phyloP scores from a whole-genome alignment of 2,888 invertebrate species.

The Ecdyonurus torrentis region DNA sequence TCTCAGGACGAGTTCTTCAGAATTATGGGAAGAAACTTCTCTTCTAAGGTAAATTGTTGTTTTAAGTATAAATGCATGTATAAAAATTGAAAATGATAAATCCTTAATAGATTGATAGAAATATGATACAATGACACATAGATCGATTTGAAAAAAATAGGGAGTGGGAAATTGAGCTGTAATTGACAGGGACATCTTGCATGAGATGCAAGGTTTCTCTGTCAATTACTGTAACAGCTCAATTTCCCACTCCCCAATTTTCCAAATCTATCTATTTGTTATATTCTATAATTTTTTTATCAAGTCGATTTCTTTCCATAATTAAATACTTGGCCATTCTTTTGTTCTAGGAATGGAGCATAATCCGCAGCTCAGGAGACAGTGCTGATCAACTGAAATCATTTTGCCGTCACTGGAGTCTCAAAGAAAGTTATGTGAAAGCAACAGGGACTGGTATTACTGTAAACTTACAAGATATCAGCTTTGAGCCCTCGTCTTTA shows the following conservation, averaged over 20 bases:
- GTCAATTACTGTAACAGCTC: no score
- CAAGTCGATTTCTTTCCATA: no score
- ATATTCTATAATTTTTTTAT: no score
- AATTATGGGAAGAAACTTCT: conserved; percentile 74
- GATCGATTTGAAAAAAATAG: no score
- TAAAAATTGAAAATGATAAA: not conserved
- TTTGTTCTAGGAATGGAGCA: conserved; percentile 52
- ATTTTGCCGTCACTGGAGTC: conserved; percentile 82
- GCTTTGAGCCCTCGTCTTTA: conserved; percentile 48
- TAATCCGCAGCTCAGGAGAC: conserved; percentile 32
- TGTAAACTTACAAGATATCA: conserved; percentile 53
- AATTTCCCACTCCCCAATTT: no score
- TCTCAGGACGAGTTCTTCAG: conserved; percentile 64
- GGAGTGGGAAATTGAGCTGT: no score
- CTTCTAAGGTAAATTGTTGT: conserved; percentile 22
- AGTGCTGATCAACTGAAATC: conserved; percentile 32
- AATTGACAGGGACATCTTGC: no score
- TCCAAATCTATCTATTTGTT: no score
- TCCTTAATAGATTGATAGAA: no score
- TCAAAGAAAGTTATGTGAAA: conserved; percentile 91
- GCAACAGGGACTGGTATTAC: conserved; percentile 76
- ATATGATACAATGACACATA: no score
- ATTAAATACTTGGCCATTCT: no score
- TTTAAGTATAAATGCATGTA: not conserved
- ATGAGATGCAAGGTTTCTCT: no score